phyloP scores from a whole-genome alignment of 1,140 invertebrate genomes.

The Agraylea sexmaculata region DNA sequence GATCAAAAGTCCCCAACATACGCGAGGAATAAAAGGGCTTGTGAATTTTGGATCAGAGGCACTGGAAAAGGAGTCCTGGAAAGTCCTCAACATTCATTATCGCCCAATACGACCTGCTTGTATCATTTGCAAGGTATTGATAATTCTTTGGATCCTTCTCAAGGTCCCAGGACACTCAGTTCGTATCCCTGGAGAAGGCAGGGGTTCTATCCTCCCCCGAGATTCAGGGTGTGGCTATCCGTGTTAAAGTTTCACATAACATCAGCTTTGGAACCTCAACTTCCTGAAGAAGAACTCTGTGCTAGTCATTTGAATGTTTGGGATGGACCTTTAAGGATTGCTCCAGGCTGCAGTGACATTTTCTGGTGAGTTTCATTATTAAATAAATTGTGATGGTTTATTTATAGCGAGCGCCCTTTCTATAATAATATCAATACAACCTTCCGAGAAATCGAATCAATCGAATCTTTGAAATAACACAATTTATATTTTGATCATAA shows the following conservation, averaged over 20 bases:
- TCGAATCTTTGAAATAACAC: too few species aligned
- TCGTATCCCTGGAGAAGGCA: constrained; percentile 50
- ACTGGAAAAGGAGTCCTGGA: constrained; percentile 63
- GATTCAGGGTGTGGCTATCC: constrained; percentile 76
- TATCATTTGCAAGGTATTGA: constrained; percentile 65
- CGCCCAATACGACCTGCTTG: constrained; percentile 74
- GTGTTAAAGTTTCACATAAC: constrained; percentile 75
- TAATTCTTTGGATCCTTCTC: constrained; percentile 41
- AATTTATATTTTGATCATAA: too few species aligned
- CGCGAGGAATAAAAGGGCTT: constrained; percentile 66
- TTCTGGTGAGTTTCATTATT: constrained; percentile 49
- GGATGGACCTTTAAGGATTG: constrained; percentile 66
- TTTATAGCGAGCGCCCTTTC: neutral
- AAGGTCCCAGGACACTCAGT: constrained; percentile 46
- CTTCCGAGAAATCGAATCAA: neutral
- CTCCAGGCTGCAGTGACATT: constrained; percentile 65
- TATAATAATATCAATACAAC: neutral
- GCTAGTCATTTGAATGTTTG: constrained; percentile 69
- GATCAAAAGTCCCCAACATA: constrained; percentile 67
- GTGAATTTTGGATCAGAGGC: constrained; percentile 76
- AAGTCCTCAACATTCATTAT: constrained; percentile 68
- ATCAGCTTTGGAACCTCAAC: constrained; percentile 40
- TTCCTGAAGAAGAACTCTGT: constrained; percentile 58
- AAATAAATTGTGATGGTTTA: too few species aligned
- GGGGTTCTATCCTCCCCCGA: constrained; percentile 43